Base-by-base conservation (phyloP, 2,797 vertebrate genomes). In the Melanotaenia maccullochi region DNA sequence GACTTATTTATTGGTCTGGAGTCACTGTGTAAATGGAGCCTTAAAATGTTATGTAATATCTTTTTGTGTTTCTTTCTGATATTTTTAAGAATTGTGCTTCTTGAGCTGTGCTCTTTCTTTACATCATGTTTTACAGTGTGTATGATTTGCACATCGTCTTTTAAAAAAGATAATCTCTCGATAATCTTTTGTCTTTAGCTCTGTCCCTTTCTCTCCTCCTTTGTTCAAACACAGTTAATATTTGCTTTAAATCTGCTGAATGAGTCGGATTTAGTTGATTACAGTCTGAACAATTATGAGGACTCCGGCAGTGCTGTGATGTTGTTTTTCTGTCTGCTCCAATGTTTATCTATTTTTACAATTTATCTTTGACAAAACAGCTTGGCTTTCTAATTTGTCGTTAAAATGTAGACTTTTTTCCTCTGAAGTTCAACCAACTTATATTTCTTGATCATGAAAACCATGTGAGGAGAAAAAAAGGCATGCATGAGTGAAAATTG, bases 241-340 rank as follows among this genome's bases (percentile, higher is more conserved):
- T 64, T 75, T 79, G 18, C 68, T 73, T 79, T 80, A 81, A 86
- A 86, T 79, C 76, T 61, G 64, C 69, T 63, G 79, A 83, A 64
- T 65, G 60, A 68, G 65, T 75, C 60, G 76, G 76, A 86, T 84
- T 82, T 85, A 64, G 80, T 68, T 75, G 65, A 85, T 86, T 77
- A 60, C 61, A 65, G 57, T 60, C 16, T 76, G 79, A 75, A 70
- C 51, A 70, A 85, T 68, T 60, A 83, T 77, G 73, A 71, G n/a
- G 54, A 59, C 65, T 82, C 82, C 79, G 62, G 64, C 70, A 36
- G 69, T 71, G 69, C 75, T 72, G 44, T n/a, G 49, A 72, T 60
- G 74, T 75, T 79, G 63, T 71, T 44, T 73, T 51, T 64, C 30
- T 24, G 24, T 55, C 12, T 14, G 52, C 52, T 12, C 5, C 18